These are phyloP conservation scores for Torymus auratus DNA, from an alignment of 2,888 invertebrate genomes.

Conservation along the genomic window DNA sequence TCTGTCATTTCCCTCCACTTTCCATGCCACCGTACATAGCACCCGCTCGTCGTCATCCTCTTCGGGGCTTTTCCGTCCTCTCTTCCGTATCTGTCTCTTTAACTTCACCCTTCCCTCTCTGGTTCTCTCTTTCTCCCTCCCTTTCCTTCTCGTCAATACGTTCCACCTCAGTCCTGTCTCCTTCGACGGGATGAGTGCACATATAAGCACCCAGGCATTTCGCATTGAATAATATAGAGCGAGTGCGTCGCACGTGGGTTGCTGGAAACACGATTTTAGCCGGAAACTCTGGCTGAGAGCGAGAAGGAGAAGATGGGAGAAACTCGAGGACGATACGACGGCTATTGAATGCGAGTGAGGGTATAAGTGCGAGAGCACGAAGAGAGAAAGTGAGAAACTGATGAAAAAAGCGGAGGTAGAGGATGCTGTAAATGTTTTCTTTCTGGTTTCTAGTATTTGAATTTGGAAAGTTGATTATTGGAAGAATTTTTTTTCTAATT, in stretches of 20 bases:
- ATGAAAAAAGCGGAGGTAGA: background rate
- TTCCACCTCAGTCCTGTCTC: background rate
- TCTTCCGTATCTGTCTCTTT: too few species aligned
- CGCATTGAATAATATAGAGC: slow-evolving; percentile 59
- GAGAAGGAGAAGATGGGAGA: too few species aligned
- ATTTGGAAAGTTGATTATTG: too few species aligned
- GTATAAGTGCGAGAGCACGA: slow-evolving; percentile 30
- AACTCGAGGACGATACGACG: too few species aligned
- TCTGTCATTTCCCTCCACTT: slow-evolving; percentile 5
- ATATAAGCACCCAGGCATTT: slow-evolving; percentile 51
- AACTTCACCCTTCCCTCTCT: too few species aligned
- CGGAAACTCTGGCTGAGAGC: slow-evolving; percentile 2
- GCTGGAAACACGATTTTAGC: slow-evolving; percentile 43
- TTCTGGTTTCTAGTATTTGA: too few species aligned
- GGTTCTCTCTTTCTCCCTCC: too few species aligned
- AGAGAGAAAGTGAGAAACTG: slow-evolving; percentile 33
- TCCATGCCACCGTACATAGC: too few species aligned
- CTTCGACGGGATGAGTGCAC: background rate
- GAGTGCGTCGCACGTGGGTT: slow-evolving; percentile 18
- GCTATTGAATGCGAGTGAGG: slow-evolving; percentile 32
- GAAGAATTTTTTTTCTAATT: too few species aligned
- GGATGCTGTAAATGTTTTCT: background rate
- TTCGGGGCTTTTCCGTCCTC: slow-evolving; percentile 2
- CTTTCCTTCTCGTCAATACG: slow-evolving; percentile 30
- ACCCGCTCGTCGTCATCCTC: slow-evolving; percentile 35